Evolutionary conservation across 2,113 vertebrate genomes (phyloP).

Genomic region (Callipepla californica): DNA sequence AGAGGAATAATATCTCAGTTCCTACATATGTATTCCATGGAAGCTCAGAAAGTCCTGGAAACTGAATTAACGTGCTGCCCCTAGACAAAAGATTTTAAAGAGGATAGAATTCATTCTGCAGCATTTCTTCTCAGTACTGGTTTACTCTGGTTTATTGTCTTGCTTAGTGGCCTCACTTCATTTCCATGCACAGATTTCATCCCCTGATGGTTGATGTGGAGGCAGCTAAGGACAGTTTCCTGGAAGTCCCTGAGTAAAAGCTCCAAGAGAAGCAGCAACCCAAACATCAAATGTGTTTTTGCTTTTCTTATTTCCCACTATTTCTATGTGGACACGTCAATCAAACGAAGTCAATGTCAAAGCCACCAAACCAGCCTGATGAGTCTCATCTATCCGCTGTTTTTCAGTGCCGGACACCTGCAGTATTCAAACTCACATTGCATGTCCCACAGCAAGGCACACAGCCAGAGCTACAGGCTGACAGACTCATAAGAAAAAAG

Average conservation of each 20-base stretch:
- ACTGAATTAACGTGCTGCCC: background rate
- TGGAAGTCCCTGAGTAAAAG: background rate
- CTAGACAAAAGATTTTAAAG: background rate
- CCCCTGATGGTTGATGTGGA: constrained; percentile 2
- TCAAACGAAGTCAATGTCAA: background rate
- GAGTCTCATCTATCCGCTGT: background rate
- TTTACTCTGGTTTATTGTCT: background rate
- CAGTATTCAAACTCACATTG: background rate
- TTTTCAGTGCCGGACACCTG: background rate
- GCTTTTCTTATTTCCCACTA: background rate
- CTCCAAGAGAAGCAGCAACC: background rate
- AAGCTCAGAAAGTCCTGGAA: background rate
- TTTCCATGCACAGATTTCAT: constrained; percentile 55
- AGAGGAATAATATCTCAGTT: background rate
- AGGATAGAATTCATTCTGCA: background rate
- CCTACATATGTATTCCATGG: background rate
- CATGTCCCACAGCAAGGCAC: background rate
- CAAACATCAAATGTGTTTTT: background rate
- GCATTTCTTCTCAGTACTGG: background rate
- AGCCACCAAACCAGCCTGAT: background rate
- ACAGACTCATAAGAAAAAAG: background rate
- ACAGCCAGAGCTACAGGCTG: background rate
- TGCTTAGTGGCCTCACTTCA: background rate
- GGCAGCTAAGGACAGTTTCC: background rate
- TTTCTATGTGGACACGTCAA: background rate